These are phyloP conservation scores for Centruroides vittatus DNA, from an alignment of 1,140 invertebrate species.

Conservation along the genomic window DNA sequence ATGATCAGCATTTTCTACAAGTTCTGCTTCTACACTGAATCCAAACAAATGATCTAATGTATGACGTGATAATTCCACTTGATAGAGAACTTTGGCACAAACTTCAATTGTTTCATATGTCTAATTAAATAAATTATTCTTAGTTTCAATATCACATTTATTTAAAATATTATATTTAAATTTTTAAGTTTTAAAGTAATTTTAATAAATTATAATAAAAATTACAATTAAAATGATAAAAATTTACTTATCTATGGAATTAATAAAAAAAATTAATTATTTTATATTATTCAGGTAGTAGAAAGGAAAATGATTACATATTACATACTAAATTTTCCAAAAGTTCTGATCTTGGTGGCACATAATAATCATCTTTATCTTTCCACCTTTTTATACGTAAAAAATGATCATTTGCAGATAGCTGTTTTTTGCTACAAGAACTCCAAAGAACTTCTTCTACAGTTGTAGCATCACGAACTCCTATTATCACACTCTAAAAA, in stretches of 20 bases:
- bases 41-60: conserved; percentile 93
- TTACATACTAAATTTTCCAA: conserved; percentile 88
- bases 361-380: conserved; percentile 92
- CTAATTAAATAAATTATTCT: conserved; percentile 31
- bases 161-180: no score
- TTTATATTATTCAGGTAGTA: no score
- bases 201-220: no score
- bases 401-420: conserved; percentile 89
- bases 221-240: no score
- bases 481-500: no score
- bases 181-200: no score
- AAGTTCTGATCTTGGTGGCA: conserved; percentile 74
- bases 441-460: conserved; percentile 87
- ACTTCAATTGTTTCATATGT: conserved; percentile 92
- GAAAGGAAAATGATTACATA: no score
- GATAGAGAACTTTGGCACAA: conserved; percentile 90
- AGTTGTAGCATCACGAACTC: conserved; percentile 71
- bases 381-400: conserved; percentile 84
- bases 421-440: conserved; percentile 73
- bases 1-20: conserved; percentile 89
- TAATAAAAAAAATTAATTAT: no score
- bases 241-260: no score
- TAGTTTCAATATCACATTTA: no score
- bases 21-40: conserved; percentile 90
- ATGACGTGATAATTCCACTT: conserved; percentile 78